phyloP scores from a whole-genome alignment of 2,113 vertebrate genomes.

The Vidua chalybeata region DNA sequence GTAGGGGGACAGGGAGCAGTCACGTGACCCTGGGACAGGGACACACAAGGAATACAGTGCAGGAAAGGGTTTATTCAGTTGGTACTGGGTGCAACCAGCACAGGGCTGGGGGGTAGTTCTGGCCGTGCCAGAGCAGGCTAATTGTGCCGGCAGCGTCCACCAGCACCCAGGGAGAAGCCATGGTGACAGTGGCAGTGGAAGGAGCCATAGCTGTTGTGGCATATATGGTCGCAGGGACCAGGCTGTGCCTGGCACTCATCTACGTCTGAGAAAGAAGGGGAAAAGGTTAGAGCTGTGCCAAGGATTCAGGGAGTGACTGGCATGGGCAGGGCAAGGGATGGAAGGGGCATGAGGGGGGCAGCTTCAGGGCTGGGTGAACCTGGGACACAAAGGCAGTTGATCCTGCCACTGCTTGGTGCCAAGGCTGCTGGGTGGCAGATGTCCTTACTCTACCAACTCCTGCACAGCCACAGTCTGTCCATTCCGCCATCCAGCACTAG shows the following conservation, averaged over 20 bases:
- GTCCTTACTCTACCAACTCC: not conserved
- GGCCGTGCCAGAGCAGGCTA: not conserved
- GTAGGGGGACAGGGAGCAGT: not conserved
- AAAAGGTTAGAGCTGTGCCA: not conserved
- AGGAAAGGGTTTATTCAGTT: not conserved
- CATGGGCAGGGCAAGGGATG: not conserved
- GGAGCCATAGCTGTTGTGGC: constrained; percentile 48
- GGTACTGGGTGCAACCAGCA: rapidly evolving
- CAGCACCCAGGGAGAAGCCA: not conserved
- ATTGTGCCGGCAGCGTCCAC: not conserved
- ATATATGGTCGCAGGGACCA: constrained; percentile 27
- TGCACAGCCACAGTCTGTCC: not conserved
- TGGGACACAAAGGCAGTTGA: not conserved
- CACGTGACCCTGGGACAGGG: not conserved
- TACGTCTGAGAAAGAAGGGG: constrained; percentile 30
- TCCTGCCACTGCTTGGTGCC: not conserved
- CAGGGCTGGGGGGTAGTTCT: rapidly evolving
- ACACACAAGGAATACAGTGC: not conserved
- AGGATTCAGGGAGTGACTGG: rapidly evolving
- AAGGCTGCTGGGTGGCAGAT: not conserved
- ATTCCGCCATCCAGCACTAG: rapidly evolving
- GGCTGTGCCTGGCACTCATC: constrained; percentile 38
- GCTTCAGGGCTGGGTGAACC: not conserved
- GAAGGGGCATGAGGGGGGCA: not conserved
- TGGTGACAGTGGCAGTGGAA: constrained; percentile 50